Evolutionary conservation across 2,113 vertebrate genomes (phyloP), one percentile per base, ranked within the genome.

Genomic region (Actinemys pallida): DNA sequence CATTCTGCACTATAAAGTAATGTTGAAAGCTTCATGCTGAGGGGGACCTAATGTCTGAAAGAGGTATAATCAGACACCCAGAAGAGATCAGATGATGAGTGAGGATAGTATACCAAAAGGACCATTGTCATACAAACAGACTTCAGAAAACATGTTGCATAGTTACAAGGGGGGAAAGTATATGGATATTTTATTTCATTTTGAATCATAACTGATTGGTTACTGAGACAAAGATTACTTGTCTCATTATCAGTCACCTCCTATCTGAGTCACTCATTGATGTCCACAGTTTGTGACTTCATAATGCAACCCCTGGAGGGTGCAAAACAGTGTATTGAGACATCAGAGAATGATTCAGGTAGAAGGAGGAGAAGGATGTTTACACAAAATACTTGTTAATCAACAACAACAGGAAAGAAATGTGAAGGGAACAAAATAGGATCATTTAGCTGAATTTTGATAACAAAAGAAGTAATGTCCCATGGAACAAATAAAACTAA

Each of bases 131-230:
- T 39, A 81, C 53, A 90, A 83, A 84, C 62, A 80, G 80, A 76
- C 90, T 93, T 95, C 47, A 57, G 94, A 93, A 95, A 97, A 84
- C 84, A 87, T 76, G 72, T 87, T 90, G 56, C 72, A 88, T 85
- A 87, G 57, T 79, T 72, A 39, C 39, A 39, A 39, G 39, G 39
- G 39, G 39, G 39, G 39, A 39, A 39, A 39, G 39, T 39, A 39
- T 39, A 39, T 39, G 39, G 39, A 39, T 39, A 39, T 39, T 39
- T 39, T 39, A 39, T 56, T 83, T 53, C 54, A 65, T 90, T 96
- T 92, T n/a, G 11, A 90, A 95, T 96, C 88, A 93, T 94, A 96
- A 81, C 87, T 93, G 94, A 97, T 93, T 93, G 96, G 97, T 96
- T 93, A 80, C 87, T 86, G 85, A 90, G 81, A 89, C 69, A 86